These are phyloP conservation scores for Palaemon carinicauda DNA, from an alignment of 1,140 invertebrate species.

Conservation along the genomic window DNA sequence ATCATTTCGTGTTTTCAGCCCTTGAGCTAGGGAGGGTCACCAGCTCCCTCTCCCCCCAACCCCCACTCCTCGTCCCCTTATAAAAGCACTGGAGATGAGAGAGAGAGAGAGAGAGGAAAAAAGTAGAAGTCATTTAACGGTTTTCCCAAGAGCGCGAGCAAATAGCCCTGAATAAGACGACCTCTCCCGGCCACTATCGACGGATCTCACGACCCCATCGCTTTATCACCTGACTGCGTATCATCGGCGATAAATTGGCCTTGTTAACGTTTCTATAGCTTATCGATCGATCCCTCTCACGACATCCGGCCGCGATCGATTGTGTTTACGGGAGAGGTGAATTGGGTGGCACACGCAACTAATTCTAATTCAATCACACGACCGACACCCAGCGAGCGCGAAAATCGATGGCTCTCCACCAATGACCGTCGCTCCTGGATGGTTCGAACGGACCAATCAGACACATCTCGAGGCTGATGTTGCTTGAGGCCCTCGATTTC, in stretches of 20 bases:
- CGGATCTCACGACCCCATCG: conserved; percentile 26
- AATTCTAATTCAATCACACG: conserved; percentile 41
- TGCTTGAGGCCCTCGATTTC: neutral
- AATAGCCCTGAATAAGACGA: neutral
- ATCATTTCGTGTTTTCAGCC: neutral
- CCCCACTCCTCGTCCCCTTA: neutral
- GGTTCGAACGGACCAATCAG: conserved; percentile 32
- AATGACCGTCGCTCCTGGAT: neutral
- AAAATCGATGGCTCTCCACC: conserved; percentile 38
- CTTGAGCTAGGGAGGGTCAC: no score
- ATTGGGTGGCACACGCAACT: conserved; percentile 21
- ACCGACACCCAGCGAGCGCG: conserved; percentile 10
- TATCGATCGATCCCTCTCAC: conserved; percentile 30
- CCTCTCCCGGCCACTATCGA: conserved; percentile 9
- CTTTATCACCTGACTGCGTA: conserved; percentile 48
- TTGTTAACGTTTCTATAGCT: conserved; percentile 50
- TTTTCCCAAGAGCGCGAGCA: neutral
- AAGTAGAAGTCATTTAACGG: neutral
- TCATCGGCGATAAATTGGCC: conserved; percentile 49
- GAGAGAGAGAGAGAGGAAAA: no score
- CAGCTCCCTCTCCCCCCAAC: neutral
- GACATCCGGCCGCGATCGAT: conserved; percentile 21
- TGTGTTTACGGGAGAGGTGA: neutral
- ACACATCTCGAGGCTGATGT: neutral
- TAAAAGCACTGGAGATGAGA: neutral